Evolutionary conservation across 64 coral and sea anemone species (phyloP).

Genomic region (Montipora cactus): DNA sequence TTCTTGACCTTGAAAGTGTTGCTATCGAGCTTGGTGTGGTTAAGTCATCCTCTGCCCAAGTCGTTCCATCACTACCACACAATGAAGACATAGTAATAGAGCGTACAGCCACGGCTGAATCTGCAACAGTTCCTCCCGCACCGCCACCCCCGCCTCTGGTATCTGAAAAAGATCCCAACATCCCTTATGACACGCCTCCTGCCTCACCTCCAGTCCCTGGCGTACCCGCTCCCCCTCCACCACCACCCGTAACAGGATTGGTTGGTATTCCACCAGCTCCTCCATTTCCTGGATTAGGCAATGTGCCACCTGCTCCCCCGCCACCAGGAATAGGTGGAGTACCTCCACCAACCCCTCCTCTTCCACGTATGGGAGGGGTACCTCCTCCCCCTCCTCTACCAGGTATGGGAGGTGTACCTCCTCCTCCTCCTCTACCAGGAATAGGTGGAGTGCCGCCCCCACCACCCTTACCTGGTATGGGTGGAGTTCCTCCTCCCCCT

Average conservation of each 20-base stretch:
- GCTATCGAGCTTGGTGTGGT: slow-evolving; percentile 18
- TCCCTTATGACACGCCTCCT: background rate
- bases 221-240: slow-evolving; percentile 18
- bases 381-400: slow-evolving; percentile 69
- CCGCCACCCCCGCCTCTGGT: slow-evolving; percentile 12
- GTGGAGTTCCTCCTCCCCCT: slow-evolving; percentile 67
- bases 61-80: background rate
- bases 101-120: slow-evolving; percentile 18
- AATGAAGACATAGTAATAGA: background rate
- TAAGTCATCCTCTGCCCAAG: background rate
- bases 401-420: slow-evolving; percentile 38
- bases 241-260: slow-evolving; percentile 41
- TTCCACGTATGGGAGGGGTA: slow-evolving; percentile 59
- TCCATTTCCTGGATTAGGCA: slow-evolving; percentile 68
- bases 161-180: slow-evolving; percentile 33
- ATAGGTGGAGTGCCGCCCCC: slow-evolving; percentile 66
- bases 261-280: slow-evolving; percentile 51
- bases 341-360: slow-evolving; percentile 64
- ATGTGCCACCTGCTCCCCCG: slow-evolving; percentile 81
- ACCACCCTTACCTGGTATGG: slow-evolving; percentile 66
- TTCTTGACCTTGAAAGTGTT: slow-evolving; percentile 62
- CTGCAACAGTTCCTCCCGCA: slow-evolving; percentile 23
- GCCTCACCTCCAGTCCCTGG: slow-evolving; percentile 22
- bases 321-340: slow-evolving; percentile 65
- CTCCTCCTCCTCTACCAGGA: slow-evolving; percentile 72